Conservation (phyloP, 1,140 invertebrate genomes). For the Bradynema listronoti region DNA sequence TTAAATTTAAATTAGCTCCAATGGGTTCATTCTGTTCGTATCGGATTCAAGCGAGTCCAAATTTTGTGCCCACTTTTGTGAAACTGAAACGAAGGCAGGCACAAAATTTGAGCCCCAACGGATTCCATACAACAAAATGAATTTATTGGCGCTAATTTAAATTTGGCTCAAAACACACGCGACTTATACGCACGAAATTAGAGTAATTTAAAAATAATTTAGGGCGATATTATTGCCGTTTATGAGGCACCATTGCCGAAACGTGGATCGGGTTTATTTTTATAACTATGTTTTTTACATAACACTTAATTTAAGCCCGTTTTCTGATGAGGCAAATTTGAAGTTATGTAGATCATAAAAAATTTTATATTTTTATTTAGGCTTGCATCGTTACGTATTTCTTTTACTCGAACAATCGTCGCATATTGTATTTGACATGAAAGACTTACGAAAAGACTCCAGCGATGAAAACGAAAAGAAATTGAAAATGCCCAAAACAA, state of each 20-base stretch:
- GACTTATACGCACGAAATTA: no score
- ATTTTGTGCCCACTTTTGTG: not conserved
- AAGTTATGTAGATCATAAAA: not conserved
- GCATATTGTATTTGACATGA: constrained; percentile 10
- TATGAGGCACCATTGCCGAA: constrained; percentile 23
- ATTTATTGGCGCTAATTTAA: not conserved
- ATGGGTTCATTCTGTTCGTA: not conserved
- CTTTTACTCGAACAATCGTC: constrained; percentile 16
- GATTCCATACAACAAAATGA: not conserved
- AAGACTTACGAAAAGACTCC: no score
- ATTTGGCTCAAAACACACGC: constrained; percentile 9
- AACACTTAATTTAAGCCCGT: not conserved
- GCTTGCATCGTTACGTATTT: constrained; percentile 25
- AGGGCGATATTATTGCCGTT: constrained; percentile 17
- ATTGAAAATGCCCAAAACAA: no score
- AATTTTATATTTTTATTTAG: not conserved
- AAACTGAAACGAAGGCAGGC: not conserved
- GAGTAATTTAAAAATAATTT: no score
- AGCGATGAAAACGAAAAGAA: no score
- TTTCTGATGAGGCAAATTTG: not conserved
- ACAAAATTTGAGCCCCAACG: not conserved
- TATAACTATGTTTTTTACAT: not conserved
- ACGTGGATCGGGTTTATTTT: constrained; percentile 16
- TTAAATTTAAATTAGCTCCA: not conserved
- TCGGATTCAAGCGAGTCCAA: not conserved